Evolutionary conservation across 2,797 vertebrate species (phyloP).

Genomic region (Basileuterus tristriatus): DNA sequence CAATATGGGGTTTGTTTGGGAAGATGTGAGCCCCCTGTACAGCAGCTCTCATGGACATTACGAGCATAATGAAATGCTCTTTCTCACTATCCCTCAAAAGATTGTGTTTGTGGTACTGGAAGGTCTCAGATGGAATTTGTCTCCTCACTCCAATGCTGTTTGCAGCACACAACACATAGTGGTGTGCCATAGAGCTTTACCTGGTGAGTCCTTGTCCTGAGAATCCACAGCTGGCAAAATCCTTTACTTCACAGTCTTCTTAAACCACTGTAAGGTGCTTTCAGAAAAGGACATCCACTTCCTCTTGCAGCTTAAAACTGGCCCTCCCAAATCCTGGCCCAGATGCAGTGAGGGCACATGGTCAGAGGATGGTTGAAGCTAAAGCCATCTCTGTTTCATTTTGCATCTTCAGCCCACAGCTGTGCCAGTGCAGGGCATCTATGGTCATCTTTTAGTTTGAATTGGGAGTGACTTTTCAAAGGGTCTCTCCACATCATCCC

Average conservation of each 20-base stretch:
- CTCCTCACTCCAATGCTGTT: background rate
- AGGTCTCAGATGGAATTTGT: background rate
- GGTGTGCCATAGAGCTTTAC: background rate
- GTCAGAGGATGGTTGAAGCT: background rate
- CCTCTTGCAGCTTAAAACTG: background rate
- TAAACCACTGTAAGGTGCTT: background rate
- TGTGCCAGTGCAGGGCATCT: fast-evolving
- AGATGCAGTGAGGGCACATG: background rate
- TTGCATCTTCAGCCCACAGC: background rate
- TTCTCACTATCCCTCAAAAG: background rate
- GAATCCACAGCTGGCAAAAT: background rate
- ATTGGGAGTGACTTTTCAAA: background rate
- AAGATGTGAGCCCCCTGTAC: background rate
- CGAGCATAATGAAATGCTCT: background rate
- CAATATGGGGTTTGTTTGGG: constrained; percentile 31
- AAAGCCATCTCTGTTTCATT: background rate
- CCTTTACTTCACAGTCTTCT: background rate
- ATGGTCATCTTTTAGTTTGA: background rate
- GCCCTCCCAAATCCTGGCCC: background rate
- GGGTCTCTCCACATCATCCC: background rate
- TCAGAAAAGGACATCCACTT: background rate
- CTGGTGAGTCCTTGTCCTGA: background rate
- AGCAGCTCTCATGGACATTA: background rate
- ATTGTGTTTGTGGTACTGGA: background rate
- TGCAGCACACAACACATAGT: background rate